Evolutionary conservation across 2,888 invertebrate species (phyloP).

Genomic region (Drosophila bunnanda): DNA sequence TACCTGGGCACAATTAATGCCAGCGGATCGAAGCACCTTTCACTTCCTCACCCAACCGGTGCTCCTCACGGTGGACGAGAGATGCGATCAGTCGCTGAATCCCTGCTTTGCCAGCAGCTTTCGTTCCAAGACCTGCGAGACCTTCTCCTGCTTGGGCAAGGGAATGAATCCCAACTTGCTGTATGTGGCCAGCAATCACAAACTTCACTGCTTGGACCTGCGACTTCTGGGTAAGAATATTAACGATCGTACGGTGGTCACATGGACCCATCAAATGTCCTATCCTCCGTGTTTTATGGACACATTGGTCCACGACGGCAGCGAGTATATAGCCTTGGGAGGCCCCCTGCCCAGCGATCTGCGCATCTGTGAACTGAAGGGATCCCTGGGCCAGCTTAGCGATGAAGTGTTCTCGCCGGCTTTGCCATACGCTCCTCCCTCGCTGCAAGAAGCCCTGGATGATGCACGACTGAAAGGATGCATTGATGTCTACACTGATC

Average conservation of each 20-base stretch:
- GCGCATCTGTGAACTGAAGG: conserved; percentile 74
- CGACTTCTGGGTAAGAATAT: conserved; percentile 69
- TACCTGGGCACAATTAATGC: conserved; percentile 71
- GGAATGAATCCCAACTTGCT: conserved; percentile 77
- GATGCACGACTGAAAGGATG: conserved; percentile 64
- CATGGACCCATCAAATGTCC: conserved; percentile 82
- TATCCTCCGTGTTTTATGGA: conserved; percentile 78
- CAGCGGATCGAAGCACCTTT: conserved; percentile 66
- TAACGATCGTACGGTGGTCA: conserved; percentile 62
- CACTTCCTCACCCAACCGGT: conserved; percentile 72
- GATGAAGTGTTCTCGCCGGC: conserved; percentile 57
- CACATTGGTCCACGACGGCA: conserved; percentile 53
- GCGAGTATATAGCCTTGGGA: conserved; percentile 75
- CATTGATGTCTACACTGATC: conserved; percentile 67
- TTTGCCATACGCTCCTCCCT: conserved; percentile 77
- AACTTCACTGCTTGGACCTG: conserved; percentile 79
- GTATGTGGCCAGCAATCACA: conserved; percentile 82
- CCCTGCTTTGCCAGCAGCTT: conserved; percentile 65
- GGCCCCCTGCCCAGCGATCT: conserved; percentile 74
- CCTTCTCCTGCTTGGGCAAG: conserved; percentile 68
- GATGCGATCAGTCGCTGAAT: conserved; percentile 56
- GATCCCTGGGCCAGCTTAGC: conserved; percentile 22
- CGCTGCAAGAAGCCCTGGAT: conserved; percentile 66
- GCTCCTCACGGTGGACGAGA: conserved; percentile 74
- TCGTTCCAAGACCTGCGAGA: conserved; percentile 67